Percentiles rank a stretch among this genome's conserved stretches.
These are phyloP conservation scores for Clarias fuscus DNA, from an alignment of 2,797 vertebrate species.

Conservation along the genomic window DNA sequence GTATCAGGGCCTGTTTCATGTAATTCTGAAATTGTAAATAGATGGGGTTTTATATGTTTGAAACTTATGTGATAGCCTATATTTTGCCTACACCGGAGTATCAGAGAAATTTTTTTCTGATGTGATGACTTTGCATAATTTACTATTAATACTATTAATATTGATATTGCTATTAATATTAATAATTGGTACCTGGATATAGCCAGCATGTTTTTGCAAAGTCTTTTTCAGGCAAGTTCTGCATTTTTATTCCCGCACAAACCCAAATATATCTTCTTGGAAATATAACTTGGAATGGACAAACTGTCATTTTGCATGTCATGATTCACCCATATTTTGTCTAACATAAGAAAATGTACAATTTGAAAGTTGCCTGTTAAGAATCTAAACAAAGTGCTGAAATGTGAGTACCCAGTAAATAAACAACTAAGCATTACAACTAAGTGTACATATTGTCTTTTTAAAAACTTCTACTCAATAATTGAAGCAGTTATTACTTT, in stretches of 20 bases:
- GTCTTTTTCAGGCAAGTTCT: neutral
- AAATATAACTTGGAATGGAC: conserved; percentile 9
- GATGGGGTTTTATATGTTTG: conserved; percentile 33
- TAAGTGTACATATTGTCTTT: neutral
- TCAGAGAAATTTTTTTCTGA: conserved; percentile 7
- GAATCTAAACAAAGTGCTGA: conserved; percentile 38
- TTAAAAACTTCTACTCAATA: conserved; percentile 6
- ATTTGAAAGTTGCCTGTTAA: conserved; percentile 36
- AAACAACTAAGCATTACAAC: conserved; percentile 14
- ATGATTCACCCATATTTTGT: conserved; percentile 3
- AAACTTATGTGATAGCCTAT: conserved; percentile 5
- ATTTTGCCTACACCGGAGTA: conserved; percentile 24
- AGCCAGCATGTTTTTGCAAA: conserved; percentile 26
- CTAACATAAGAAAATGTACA: neutral
- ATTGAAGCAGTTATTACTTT: conserved; percentile 5
- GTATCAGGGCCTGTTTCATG: neutral
- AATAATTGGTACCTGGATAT: conserved; percentile 14
- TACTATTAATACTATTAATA: neutral
- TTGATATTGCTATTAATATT: neutral
- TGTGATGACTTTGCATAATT: conserved; percentile 6
- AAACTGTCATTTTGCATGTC: conserved; percentile 29
- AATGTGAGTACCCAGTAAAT: conserved; percentile 27
- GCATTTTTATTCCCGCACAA: conserved; percentile 1
- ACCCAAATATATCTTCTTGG: conserved; percentile 1
- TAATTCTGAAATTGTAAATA: conserved; percentile 38